These are phyloP conservation scores for Brachionus rubens DNA, from an alignment of 1,140 invertebrate species.

Conservation along the genomic window DNA sequence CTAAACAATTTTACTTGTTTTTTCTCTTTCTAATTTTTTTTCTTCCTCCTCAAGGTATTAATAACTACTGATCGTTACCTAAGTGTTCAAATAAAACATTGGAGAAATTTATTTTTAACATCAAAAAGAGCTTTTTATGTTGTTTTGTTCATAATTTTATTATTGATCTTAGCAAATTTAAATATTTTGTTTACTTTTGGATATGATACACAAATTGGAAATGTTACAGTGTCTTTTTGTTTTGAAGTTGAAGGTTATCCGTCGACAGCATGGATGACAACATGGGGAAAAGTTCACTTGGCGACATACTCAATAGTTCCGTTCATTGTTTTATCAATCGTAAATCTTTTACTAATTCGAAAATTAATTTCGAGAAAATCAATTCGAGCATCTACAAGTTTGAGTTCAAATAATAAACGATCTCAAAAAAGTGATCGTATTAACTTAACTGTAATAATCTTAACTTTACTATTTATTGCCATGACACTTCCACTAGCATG, in stretches of 20 bases:
- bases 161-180: neutral
- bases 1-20: neutral
- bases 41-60: too few species aligned
- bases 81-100: slow-evolving; percentile 41
- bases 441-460: neutral
- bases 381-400: neutral
- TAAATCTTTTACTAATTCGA: slow-evolving; percentile 19
- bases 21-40: neutral
- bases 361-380: neutral
- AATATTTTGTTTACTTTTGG: slow-evolving; percentile 37
- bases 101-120: slow-evolving; percentile 8
- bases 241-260: slow-evolving; percentile 14
- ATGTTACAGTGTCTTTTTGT: neutral
- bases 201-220: neutral
- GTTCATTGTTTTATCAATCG: neutral
- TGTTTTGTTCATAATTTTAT: neutral
- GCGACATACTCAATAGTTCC: slow-evolving; percentile 16
- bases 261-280: slow-evolving; percentile 16
- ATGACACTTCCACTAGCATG: slow-evolving; percentile 6
- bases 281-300: slow-evolving; percentile 29
- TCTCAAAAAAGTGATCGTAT: neutral
- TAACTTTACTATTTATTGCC: slow-evolving; percentile 20
- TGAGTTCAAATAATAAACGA: neutral
- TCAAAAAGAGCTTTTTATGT: neutral
- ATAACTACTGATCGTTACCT: slow-evolving; percentile 18